Base-by-base conservation (phyloP, 2,113 vertebrate species). In the Lampris megalopsis region DNA sequence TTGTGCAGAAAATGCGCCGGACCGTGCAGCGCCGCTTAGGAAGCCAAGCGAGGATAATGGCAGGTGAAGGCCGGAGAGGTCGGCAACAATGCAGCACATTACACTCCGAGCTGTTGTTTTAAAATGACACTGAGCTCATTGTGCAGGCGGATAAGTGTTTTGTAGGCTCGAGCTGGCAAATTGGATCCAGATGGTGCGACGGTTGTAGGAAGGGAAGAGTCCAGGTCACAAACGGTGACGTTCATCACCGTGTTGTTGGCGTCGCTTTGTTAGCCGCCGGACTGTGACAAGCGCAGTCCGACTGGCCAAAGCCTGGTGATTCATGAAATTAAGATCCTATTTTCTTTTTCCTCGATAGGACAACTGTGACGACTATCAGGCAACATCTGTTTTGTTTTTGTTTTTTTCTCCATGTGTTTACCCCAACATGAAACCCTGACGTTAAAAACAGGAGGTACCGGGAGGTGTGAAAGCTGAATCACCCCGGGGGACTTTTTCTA, bases 151-250 rank as follows among this genome's bases (percentile, higher is more conserved):
- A 63, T 50, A 68, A 72, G 67, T 59, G 83, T 85, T 9, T 65
- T 41, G 63, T 79, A 73, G 72, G 64, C 77, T 9, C 9, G 64
- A 40, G 58, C 37, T 3, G 78, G n/a, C 71, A 77, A 85, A 88
- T 80, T 86, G 83, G 67, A 75, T 67, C 71, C 86, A 88, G 88
- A 90, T 87, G 88, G 75, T 75, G n/a, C 9, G 59, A 68, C 64
- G 57, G 69, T 77, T 67, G 77, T 36, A 35, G 54, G 11, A 36
- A 6, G 13, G 3, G 35, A 35, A 24, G 53, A 4, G 35, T 75
- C 62, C 9, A 36, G 52, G 66, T 78, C 58, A 63, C 66, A 73
- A 76, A 70, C 73, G 52, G 61, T 36, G 56, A 58, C 65, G 47
- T 68, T 73, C 65, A 47, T 65, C 67, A 70, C 75, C 75, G 68